These are phyloP conservation scores for Listrodromus nycthemerus DNA, from an alignment of 2,888 invertebrate species.

Conservation along the genomic window DNA sequence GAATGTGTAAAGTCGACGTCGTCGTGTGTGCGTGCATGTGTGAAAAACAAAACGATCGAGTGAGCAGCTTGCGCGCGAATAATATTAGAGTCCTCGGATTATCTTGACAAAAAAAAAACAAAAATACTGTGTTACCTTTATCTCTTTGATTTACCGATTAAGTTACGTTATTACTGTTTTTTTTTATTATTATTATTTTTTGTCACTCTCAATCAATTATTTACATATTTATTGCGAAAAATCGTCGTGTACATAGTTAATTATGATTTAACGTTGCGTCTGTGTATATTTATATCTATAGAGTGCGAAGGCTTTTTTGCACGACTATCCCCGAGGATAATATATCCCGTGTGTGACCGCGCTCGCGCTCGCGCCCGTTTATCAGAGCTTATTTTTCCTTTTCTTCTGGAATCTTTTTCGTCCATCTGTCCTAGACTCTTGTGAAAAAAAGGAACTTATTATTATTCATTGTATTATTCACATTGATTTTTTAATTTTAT, in stretches of 20 bases:
- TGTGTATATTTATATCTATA: constrained; percentile 48
- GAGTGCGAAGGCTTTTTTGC: constrained; percentile 30
- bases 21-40: constrained; percentile 62
- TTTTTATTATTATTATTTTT: constrained; percentile 67
- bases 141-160: constrained; percentile 49
- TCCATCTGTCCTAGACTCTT: constrained; percentile 39
- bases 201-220: constrained; percentile 54
- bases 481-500: constrained; percentile 35
- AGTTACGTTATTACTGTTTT: constrained; percentile 63
- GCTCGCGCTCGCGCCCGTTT: constrained; percentile 39
- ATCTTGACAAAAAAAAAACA: constrained; percentile 11
- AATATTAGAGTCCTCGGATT: constrained; percentile 38
- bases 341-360: constrained; percentile 71
- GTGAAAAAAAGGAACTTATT: constrained; percentile 21
- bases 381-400: constrained; percentile 60
- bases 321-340: constrained; percentile 63
- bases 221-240: constrained; percentile 69
- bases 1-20: constrained; percentile 65
- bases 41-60: constrained; percentile 17
- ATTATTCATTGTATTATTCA: constrained; percentile 38
- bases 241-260: constrained; percentile 63
- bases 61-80: constrained; percentile 46
- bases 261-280: constrained; percentile 54
- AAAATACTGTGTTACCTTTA: constrained; percentile 59
- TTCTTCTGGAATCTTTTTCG: constrained; percentile 17